Conservation (phyloP, 2,797 vertebrate genomes). For the Anguilla pacifica region DNA sequence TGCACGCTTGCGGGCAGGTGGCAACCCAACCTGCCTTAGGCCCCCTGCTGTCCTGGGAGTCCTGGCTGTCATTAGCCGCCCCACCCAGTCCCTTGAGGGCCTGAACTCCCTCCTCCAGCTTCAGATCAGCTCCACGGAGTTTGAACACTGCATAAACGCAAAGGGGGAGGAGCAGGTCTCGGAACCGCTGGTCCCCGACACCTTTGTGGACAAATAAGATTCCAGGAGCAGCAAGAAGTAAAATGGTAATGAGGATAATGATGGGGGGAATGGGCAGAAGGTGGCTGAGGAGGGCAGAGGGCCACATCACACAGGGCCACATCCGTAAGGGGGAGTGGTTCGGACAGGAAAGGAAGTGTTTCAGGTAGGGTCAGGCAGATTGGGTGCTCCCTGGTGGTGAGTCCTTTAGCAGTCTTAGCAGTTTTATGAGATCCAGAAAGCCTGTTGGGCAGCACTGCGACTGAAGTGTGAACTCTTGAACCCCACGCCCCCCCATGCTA, state of each 20-base stretch:
- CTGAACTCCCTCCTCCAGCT: slow-evolving; percentile 87
- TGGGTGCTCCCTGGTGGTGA: slow-evolving; percentile 66
- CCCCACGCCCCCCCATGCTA: no score
- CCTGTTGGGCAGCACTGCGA: slow-evolving; percentile 94
- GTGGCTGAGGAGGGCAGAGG: slow-evolving; percentile 9
- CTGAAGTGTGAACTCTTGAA: slow-evolving; percentile 81
- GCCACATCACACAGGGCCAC: no score
- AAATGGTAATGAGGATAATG: slow-evolving; percentile 53
- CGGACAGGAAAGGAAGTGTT: slow-evolving; percentile 10
- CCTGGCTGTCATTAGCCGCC: slow-evolving; percentile 65
- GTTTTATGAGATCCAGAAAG: slow-evolving; percentile 80
- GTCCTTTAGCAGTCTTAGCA: slow-evolving; percentile 54
- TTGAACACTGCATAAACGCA: slow-evolving; percentile 77
- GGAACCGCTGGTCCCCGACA: slow-evolving; percentile 57
- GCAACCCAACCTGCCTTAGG: slow-evolving; percentile 65
- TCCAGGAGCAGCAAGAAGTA: slow-evolving; percentile 69
- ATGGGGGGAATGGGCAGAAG: slow-evolving; percentile 16
- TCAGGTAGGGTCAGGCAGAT: slow-evolving; percentile 66
- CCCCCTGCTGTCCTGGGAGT: slow-evolving; percentile 68
- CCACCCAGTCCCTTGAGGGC: slow-evolving; percentile 70
- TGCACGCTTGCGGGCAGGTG: slow-evolving; percentile 64
- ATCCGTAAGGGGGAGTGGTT: no score
- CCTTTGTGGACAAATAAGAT: slow-evolving; percentile 72
- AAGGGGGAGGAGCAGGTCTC: slow-evolving; percentile 80
- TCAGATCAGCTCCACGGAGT: slow-evolving; percentile 74